These are phyloP conservation scores for Paracentrotus lividus DNA, from an alignment of 53 echinoderm and acorn worm species.

Conservation along the genomic window DNA sequence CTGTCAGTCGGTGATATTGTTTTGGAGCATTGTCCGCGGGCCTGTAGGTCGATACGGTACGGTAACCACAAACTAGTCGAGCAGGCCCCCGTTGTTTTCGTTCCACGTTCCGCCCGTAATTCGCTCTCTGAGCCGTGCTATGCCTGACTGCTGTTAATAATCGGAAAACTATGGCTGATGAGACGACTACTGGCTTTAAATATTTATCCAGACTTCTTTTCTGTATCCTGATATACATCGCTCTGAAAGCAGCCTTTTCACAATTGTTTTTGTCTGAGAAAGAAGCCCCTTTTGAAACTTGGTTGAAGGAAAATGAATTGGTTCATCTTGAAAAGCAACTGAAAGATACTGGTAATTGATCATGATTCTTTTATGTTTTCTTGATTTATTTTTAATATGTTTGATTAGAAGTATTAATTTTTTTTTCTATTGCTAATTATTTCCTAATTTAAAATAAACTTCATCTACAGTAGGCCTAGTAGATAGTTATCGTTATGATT, in stretches of 20 bases:
- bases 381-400: background rate
- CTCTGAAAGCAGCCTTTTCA: constrained; percentile 22
- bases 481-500: too few relatives aligned
- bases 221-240: constrained; percentile 29
- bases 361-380: background rate
- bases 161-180: constrained; percentile 37
- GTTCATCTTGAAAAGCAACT: constrained; percentile 19
- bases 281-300: constrained; percentile 13
- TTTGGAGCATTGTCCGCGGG: background rate
- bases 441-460: too few relatives aligned
- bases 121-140: background rate
- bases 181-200: background rate
- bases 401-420: too few relatives aligned
- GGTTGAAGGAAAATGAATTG: constrained; percentile 50
- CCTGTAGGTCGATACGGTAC: background rate
- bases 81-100: background rate
- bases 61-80: background rate
- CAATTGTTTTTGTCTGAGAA: background rate
- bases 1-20: background rate
- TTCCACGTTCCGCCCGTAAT: background rate
- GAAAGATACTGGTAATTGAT: constrained; percentile 15
- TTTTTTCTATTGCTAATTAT: too few relatives aligned
- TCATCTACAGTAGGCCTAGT: too few relatives aligned
- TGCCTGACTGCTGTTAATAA: background rate
- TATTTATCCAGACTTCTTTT: constrained; percentile 19